Evolutionary conservation across 2,888 invertebrate species (phyloP).

Genomic region (Kryphioiulus occultus): DNA sequence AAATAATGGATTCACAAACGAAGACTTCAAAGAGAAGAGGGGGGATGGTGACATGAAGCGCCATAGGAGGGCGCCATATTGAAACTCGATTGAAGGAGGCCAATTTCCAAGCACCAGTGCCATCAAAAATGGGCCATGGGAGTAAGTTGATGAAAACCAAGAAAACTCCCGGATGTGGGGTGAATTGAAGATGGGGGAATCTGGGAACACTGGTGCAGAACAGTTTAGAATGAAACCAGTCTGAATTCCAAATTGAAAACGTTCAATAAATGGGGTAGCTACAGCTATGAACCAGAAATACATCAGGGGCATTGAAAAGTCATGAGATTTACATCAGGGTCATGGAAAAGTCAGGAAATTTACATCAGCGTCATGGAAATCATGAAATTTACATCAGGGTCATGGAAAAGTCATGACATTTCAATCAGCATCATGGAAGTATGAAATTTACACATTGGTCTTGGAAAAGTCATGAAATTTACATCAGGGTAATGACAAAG

Average conservation of each 20-base stretch:
- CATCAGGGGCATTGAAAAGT: no score
- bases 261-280: not conserved
- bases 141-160: not conserved
- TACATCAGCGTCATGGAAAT: no score
- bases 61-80: not conserved
- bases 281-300: not conserved
- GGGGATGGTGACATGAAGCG: not conserved
- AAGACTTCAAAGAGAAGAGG: not conserved
- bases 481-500: no score
- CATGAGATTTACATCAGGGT: no score
- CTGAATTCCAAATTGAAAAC: no score
- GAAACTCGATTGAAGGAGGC: not conserved
- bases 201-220: not conserved
- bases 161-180: not conserved
- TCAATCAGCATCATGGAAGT: no score
- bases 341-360: no score
- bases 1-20: slow-evolving; percentile 17
- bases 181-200: not conserved
- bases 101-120: not conserved
- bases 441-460: no score
- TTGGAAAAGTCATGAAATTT: no score
- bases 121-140: not conserved
- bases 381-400: no score
- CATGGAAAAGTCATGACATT: no score
- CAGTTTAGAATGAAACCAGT: no score